Conservation (phyloP, 2,797 vertebrate species). For the Prionace glauca region DNA sequence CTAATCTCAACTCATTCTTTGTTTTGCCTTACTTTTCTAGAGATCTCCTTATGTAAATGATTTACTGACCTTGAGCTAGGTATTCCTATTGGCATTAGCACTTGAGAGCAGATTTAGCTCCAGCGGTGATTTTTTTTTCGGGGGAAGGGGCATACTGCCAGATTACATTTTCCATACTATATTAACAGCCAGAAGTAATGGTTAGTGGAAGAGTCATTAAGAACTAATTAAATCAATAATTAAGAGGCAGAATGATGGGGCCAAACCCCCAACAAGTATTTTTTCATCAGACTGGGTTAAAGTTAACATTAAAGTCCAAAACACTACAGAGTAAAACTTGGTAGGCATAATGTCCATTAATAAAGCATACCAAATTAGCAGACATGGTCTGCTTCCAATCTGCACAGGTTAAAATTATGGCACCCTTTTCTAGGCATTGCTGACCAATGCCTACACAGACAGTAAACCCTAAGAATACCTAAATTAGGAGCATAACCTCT, state of each 20-base stretch:
- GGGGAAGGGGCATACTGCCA: constrained; percentile 3
- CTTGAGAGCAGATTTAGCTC: constrained; percentile 32
- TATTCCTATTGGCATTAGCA: constrained; percentile 30
- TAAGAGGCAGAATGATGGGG: constrained; percentile 16
- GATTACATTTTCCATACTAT: constrained; percentile 26
- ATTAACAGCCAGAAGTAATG: constrained; percentile 31
- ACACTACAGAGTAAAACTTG: background rate
- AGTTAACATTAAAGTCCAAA: background rate
- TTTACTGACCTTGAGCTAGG: constrained; percentile 22
- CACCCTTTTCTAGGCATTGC: background rate
- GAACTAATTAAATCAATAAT: constrained; percentile 26
- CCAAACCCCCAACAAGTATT: background rate
- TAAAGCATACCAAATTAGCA: background rate
- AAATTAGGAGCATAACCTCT: background rate
- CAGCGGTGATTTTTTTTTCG: background rate
- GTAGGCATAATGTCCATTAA: background rate
- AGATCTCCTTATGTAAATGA: constrained; percentile 1
- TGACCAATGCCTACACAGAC: background rate
- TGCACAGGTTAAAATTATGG: background rate
- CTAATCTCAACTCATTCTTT: background rate
- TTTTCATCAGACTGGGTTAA: background rate
- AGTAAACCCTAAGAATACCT: background rate
- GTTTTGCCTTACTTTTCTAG: background rate
- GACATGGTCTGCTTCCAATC: too few species aligned
- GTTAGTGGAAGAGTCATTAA: constrained; percentile 23